Base-by-base conservation (phyloP, 1,140 invertebrate genomes). In the Atta texana region DNA sequence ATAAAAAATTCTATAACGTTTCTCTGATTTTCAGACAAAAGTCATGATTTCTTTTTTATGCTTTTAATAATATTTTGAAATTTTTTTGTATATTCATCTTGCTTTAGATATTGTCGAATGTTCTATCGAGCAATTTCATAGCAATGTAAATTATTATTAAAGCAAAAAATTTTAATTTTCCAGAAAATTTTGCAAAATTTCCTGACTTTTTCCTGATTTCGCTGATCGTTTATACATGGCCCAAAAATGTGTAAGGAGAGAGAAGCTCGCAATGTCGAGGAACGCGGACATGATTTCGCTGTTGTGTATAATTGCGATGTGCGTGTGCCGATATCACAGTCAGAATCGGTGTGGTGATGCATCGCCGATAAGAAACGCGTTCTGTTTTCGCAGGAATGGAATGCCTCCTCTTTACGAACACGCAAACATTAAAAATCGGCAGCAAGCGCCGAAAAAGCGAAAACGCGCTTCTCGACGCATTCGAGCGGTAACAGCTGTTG, bases 401-500 rank as follows among this genome's bases (percentile, higher is more conserved):
- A 66, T 51, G 59, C 28, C 16, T 64, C 51, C 72, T 78, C 66
- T 80, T 61, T 77, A 71, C 84, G 84, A 64, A 68, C 88, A 89
- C 85, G 88, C 85, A 66, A 75, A 81, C 88, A 89, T 87, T 85
- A 90, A 90, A 89, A 90, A 90, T 90, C 86, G 63, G 80, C 88
- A 76, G 59, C 75, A 31, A 75, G 78, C 71, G 74, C 39, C n/a
- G 87, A 75, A 68, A 87, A 87, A 87, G 57, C 77, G 84, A 24
- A 24, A 24, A 77, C 74, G 72, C 78, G 55, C 88, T 88, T 91
- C 87, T 82, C 82, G 88, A 88, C 74, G 88, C 85, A 76, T 88
- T 85, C 80, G 89, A 77, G 88, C 72, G 88, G 84, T 74, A 91
- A 92, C 91, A 92, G 91, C 91, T 92, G 91, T 92, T 89, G 85